phyloP scores from a whole-genome alignment of 2,797 vertebrate genomes.

The Decapterus maruadsi region DNA sequence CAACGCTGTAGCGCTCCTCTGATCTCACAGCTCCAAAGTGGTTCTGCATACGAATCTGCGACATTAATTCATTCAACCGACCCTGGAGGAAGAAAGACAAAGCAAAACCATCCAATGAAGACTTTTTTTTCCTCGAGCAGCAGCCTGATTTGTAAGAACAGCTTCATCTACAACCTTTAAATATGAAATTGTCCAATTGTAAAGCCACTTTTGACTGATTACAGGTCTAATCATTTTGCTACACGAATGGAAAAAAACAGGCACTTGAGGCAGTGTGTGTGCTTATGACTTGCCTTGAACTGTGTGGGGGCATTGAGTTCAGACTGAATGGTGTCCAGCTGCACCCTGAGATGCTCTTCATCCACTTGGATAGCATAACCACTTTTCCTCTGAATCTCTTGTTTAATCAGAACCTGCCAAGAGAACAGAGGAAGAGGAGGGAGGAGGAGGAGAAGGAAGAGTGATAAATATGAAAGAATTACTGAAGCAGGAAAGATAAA shows the following conservation, averaged over 20 bases:
- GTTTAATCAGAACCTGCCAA: constrained; percentile 94
- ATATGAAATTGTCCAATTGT: background rate
- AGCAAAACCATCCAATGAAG: background rate
- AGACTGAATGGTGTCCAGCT: constrained; percentile 96
- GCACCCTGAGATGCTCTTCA: constrained; percentile 97
- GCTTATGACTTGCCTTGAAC: constrained; percentile 90
- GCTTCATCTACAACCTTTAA: background rate
- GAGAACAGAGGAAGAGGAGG: constrained; percentile 18
- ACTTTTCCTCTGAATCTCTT: constrained; percentile 98
- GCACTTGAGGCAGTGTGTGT: background rate
- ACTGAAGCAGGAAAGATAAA: background rate
- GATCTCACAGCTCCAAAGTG: constrained; percentile 95
- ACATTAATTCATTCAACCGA: constrained; percentile 98
- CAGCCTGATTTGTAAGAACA: too few relatives aligned
- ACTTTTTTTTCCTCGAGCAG: background rate
- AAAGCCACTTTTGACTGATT: background rate
- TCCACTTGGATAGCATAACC: constrained; percentile 98
- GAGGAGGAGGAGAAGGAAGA: background rate
- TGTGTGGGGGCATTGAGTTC: constrained; percentile 98
- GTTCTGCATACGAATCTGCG: constrained; percentile 99
- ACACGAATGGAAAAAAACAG: background rate
- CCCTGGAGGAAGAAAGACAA: constrained; percentile 83
- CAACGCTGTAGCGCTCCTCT: constrained; percentile 95
- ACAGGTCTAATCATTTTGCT: background rate
- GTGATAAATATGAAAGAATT: constrained; percentile 9